Evolutionary conservation across 2,113 vertebrate species (phyloP), one percentile per base, ranked within the genome.

Genomic region (Lamprotornis superbus): DNA sequence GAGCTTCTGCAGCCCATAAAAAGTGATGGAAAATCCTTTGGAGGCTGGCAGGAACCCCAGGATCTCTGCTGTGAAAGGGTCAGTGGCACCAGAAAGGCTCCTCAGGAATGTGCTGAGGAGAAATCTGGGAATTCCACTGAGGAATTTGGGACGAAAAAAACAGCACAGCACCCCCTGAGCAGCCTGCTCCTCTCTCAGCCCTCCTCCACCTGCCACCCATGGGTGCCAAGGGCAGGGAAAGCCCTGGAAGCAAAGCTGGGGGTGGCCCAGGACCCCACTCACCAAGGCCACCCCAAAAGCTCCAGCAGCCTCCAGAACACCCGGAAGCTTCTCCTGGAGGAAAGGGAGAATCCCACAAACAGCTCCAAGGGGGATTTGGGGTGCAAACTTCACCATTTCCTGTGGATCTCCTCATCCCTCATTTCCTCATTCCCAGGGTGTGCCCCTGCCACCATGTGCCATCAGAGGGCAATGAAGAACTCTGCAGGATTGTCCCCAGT

Each of bases 381-480:
- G 19, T 46, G 53, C 31, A 33, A 47, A 64, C 2, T 6, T 0
- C 39, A 0, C 5, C 0, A 1, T 11, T 16, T 2, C 28, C 52
- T 1, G 7, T 2, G 27, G 17, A 21, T 28, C n/a, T 59, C 74
- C 1, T 1, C n/a, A n/a, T n/a, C n/a, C n/a, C n/a, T n/a, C n/a
- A n/a, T n/a, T n/a, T 59, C 74, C 1, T 1, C 21, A 30, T 9
- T 44, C 16, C 44, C 31, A 5, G 22, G 78, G 60, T 23, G 18
- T 60, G 64, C 35, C 91, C 83, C 89, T 70, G 83, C 50, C 91
- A 86, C 16, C 19, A 5, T 23, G n/a, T 96, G 81, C 91, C 94
- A 95, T 95, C 50, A 95, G 89, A 81, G 88, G 93, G 92, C 91
- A 97, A 90, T 12, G 69, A 89, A 71, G 59, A 95, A 81, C 89